Evolutionary conservation across 1,140 invertebrate genomes (phyloP), one percentile per base, ranked within the genome.

Genomic region (Reticulitermes speratus): DNA sequence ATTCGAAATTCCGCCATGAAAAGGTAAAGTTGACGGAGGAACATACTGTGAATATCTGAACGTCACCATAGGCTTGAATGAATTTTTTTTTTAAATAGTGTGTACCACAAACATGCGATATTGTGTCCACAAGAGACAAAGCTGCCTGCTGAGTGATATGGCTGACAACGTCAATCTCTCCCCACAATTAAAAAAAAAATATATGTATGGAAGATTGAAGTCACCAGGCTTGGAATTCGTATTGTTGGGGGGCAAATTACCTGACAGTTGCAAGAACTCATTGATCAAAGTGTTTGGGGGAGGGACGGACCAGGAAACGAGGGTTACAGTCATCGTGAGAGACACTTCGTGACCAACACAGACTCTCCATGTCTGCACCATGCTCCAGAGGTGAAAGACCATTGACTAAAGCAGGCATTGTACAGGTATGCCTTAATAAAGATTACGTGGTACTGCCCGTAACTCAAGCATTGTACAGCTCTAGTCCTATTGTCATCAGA

Each of bases 231-330:
- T 30, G 14, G 25, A 75, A 75, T 75, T 75, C n/a, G 25, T 30
- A 11, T 75, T 55, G 52, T 55, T 75, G 65, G 9, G 25, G 25
- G 5, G 25, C n/a, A 75, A 30, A 75, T 75, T 75, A 75, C n/a
- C 25, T 75, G 65, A 75, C 65, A 75, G 65, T 75, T 75, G 65
- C 65, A 75, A 75, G 65, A 75, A 75, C n/a, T 75, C 65, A 75
- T 75, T 75, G 65, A 75, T n/a, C 65, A 30, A 8, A 30, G n/a
- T 75, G 25, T 30, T 6, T 25, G 0, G 65, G 65, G 25, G 25
- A 30, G 65, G 25, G 65, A 25, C 65, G 9, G 7, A 75, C 65
- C n/a, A 75, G 65, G 65, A 75, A 75, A 75, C n/a, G 65, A 75
- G 65, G 65, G 25, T 75, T 75, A 25, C n/a, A 19, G n/a, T 65